Percentiles rank a stretch among this genome's conserved stretches.
phyloP scores from a whole-genome alignment of 2,113 vertebrate genomes.

The Ramphastos sulfuratus region DNA sequence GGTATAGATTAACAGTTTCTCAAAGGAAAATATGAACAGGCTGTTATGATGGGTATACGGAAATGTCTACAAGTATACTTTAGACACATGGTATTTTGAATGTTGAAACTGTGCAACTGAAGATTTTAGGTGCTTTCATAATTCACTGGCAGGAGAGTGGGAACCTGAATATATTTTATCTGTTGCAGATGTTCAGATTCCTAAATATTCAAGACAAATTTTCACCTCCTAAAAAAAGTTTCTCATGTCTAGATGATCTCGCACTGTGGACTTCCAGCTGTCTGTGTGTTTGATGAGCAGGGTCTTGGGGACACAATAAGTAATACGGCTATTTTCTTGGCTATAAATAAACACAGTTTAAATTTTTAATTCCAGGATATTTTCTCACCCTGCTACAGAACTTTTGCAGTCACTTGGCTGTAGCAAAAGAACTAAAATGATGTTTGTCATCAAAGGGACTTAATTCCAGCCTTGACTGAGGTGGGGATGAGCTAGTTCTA shows the following conservation, averaged over 20 bases:
- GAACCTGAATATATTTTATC: no score
- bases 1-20: background rate
- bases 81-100: no score
- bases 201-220: no score
- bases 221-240: no score
- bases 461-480: background rate
- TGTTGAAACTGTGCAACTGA: no score
- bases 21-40: background rate
- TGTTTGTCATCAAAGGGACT: background rate
- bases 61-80: no score
- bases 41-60: background rate
- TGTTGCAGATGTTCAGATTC: no score
- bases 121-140: no score
- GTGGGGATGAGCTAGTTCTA: background rate
- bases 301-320: background rate
- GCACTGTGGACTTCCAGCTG: no score
- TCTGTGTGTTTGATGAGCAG: conserved; percentile 38
- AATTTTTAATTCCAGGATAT: conserved; percentile 62
- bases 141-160: no score
- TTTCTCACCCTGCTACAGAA: background rate
- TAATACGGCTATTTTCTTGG: conserved; percentile 48
- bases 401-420: background rate
- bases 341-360: conserved; percentile 36
- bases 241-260: no score
- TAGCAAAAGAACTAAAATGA: background rate